Conservation (phyloP, 2,113 vertebrate genomes). For the Chionomys nivalis region DNA sequence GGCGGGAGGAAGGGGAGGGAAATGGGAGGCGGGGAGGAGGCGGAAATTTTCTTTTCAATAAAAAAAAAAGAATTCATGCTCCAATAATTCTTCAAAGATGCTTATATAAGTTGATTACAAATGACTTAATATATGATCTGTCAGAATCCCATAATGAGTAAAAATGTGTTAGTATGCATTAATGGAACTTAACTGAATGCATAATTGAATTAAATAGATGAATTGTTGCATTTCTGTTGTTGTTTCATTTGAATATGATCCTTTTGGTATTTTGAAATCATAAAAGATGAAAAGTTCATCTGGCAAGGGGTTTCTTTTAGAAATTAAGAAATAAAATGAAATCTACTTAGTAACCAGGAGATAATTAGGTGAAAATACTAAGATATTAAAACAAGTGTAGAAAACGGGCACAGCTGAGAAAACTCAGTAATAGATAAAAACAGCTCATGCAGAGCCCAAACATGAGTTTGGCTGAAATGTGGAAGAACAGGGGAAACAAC, state of each 20-base stretch:
- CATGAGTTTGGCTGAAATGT: background rate
- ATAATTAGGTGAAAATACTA: background rate
- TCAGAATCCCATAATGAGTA: background rate
- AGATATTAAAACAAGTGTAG: background rate
- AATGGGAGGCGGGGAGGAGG: too few species aligned
- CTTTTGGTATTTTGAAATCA: background rate
- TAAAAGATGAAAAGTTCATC: background rate
- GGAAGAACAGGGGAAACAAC: too few species aligned
- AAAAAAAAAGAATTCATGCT: background rate
- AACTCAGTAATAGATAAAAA: background rate
- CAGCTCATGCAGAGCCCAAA: background rate
- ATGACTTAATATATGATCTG: background rate
- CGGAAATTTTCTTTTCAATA: too few species aligned
- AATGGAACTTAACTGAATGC: background rate
- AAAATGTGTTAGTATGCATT: background rate
- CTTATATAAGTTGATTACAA: background rate
- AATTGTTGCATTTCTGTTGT: background rate
- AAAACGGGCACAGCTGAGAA: background rate
- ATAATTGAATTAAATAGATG: background rate
- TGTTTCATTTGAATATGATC: background rate
- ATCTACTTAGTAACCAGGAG: background rate
- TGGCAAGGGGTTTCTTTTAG: background rate
- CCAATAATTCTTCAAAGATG: background rate
- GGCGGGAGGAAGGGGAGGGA: too few species aligned
- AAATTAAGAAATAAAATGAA: background rate